These are phyloP conservation scores for Petrocephalus microphthalmus DNA, from an alignment of 2,113 vertebrate species.

Conservation along the genomic window DNA sequence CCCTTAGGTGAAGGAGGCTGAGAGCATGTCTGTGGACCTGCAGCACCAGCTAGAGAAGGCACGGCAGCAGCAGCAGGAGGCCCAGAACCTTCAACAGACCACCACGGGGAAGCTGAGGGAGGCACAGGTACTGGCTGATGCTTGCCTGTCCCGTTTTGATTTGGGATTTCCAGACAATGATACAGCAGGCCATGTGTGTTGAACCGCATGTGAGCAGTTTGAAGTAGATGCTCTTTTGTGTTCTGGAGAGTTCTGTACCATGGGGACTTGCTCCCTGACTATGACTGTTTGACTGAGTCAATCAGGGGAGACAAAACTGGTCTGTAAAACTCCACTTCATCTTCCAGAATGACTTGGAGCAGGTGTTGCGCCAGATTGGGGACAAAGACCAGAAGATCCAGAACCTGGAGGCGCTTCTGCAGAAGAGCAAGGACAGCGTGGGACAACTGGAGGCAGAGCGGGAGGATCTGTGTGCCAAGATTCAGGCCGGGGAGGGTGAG, in stretches of 20 bases:
- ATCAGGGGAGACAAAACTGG: not conserved
- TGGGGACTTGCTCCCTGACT: not conserved
- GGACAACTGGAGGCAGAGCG: slow-evolving; percentile 85
- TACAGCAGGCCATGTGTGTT: not conserved
- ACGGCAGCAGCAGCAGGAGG: slow-evolving; percentile 90
- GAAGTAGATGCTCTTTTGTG: not conserved
- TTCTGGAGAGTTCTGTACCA: not conserved
- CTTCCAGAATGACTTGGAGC: slow-evolving; percentile 90
- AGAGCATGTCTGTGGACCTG: slow-evolving; percentile 72
- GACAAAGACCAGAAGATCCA: slow-evolving; percentile 99
- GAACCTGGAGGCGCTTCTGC: slow-evolving; percentile 92
- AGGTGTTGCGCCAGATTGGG: slow-evolving; percentile 93
- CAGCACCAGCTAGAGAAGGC: slow-evolving; percentile 92
- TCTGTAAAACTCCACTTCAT: not conserved
- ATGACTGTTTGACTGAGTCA: not conserved
- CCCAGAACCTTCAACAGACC: slow-evolving; percentile 84
- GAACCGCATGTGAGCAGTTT: not conserved
- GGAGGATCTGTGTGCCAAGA: slow-evolving; percentile 93
- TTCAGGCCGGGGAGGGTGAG: slow-evolving; percentile 94
- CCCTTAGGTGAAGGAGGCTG: slow-evolving; percentile 80
- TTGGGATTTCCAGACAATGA: not conserved
- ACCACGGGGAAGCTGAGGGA: slow-evolving; percentile 89
- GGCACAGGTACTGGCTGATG: slow-evolving; percentile 73
- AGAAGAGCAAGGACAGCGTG: slow-evolving; percentile 91
- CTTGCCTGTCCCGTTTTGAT: not conserved